A percentile compares a stretch with the other conserved stretches of the same genome.
Evolutionary conservation across 2,797 vertebrate genomes (phyloP).

Genomic region (Pangasius larnaudii): DNA sequence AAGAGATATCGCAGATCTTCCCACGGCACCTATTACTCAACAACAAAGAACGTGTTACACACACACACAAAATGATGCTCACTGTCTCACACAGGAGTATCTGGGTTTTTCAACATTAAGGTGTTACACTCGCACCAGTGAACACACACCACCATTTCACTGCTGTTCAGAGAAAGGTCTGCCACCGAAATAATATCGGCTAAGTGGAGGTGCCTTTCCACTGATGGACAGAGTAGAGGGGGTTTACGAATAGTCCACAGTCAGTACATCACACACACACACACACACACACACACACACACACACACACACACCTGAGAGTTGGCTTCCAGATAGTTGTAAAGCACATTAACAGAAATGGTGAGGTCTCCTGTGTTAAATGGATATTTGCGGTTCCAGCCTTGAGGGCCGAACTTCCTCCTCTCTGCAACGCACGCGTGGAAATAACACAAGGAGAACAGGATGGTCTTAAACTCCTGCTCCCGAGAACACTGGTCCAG

Average conservation of each 20-base stretch:
- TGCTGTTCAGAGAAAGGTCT: not conserved
- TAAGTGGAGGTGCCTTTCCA: not conserved
- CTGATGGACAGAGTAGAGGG: not conserved
- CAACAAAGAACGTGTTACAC: not conserved
- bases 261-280: not conserved
- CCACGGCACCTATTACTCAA: constrained; percentile 71
- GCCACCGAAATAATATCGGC: not conserved
- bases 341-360: constrained; percentile 77
- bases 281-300: constrained; percentile 51
- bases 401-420: constrained; percentile 80
- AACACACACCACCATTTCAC: not conserved
- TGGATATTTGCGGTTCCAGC: constrained; percentile 83
- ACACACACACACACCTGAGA: constrained; percentile 67
- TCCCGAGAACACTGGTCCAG: constrained; percentile 83
- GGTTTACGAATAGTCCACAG: not conserved
- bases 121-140: not conserved
- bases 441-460: constrained; percentile 83
- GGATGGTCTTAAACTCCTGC: constrained; percentile 85
- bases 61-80: not conserved
- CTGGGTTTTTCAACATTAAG: not conserved
- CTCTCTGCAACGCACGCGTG: constrained; percentile 80
- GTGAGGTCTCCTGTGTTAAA: constrained; percentile 80
- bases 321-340: constrained; percentile 82
- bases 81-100: not conserved
- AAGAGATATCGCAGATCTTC: constrained; percentile 84